These are phyloP conservation scores for Mormyrus iriodes DNA, from an alignment of 2,113 vertebrate species.

Conservation along the genomic window DNA sequence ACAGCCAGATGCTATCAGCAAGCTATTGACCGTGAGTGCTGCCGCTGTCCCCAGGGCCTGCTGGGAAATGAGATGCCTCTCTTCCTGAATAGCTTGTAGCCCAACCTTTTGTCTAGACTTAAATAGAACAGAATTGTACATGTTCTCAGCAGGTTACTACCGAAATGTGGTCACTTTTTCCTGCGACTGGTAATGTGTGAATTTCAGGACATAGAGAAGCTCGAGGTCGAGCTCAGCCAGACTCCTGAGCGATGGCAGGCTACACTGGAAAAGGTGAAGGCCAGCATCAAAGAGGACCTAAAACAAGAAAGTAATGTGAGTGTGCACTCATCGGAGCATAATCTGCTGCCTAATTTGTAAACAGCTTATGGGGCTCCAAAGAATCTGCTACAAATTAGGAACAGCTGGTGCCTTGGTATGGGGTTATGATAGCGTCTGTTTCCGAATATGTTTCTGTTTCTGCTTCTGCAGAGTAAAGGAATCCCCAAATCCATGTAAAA, in stretches of 20 bases:
- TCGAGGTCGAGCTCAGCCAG: constrained; percentile 84
- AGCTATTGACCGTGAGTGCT: constrained; percentile 82
- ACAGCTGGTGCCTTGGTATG: background rate
- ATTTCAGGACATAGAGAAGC: constrained; percentile 84
- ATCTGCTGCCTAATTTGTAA: background rate
- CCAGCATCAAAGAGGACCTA: constrained; percentile 80
- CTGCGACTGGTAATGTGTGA: background rate
- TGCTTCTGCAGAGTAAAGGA: background rate
- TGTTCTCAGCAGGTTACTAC: background rate
- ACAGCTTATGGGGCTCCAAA: background rate
- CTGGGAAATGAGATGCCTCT: background rate
- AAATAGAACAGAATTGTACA: background rate
- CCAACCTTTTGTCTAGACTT: background rate
- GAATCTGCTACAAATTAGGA: background rate
- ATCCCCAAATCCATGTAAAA: background rate
- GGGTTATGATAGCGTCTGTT: background rate
- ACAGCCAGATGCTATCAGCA: constrained; percentile 88
- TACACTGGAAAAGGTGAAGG: constrained; percentile 76
- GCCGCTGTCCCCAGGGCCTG: constrained; percentile 24
- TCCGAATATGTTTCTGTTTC: background rate
- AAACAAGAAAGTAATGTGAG: constrained; percentile 76
- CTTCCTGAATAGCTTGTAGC: background rate
- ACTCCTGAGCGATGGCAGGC: constrained; percentile 82
- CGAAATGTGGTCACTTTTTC: background rate
- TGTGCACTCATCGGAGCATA: constrained; percentile 22